phyloP scores from a whole-genome alignment of 1,140 invertebrate genomes.

The Achatina immaculata region DNA sequence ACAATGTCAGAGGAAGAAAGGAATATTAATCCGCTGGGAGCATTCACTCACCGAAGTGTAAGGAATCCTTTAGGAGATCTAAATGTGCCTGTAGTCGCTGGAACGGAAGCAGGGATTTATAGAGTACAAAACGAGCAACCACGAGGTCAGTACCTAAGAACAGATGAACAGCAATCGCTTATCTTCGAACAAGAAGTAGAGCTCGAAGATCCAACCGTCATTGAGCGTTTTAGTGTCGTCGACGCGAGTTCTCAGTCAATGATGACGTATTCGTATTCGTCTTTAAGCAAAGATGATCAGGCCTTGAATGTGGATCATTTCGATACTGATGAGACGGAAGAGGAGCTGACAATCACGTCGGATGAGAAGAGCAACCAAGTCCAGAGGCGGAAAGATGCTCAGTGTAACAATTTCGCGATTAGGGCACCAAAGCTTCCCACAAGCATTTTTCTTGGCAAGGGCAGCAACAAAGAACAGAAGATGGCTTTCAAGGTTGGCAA shows the following conservation, averaged over 20 bases:
- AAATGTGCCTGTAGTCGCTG: neutral
- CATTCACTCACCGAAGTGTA: no score
- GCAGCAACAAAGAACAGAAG: neutral
- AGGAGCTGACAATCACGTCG: slow-evolving; percentile 12
- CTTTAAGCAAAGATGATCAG: neutral
- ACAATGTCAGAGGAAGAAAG: neutral
- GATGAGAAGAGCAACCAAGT: neutral
- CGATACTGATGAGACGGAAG: neutral
- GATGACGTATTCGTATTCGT: neutral
- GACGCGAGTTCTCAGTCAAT: neutral
- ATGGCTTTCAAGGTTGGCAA: neutral
- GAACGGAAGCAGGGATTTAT: neutral
- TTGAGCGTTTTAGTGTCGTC: neutral
- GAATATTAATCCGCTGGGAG: slow-evolving; percentile 6
- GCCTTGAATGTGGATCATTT: neutral
- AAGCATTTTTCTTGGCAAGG: neutral
- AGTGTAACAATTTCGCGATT: neutral
- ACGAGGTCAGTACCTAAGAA: neutral
- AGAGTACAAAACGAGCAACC: neutral
- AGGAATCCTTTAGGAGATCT: neutral
- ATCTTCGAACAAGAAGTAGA: neutral
- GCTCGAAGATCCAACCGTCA: neutral
- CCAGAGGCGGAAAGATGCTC: neutral
- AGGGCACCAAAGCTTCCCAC: neutral
- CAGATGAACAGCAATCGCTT: neutral